A percentile compares a stretch with the other conserved stretches of the same genome.
These are phyloP conservation scores for Leptocoma aspasia DNA, from an alignment of 2,113 vertebrate genomes.

Conservation along the genomic window DNA sequence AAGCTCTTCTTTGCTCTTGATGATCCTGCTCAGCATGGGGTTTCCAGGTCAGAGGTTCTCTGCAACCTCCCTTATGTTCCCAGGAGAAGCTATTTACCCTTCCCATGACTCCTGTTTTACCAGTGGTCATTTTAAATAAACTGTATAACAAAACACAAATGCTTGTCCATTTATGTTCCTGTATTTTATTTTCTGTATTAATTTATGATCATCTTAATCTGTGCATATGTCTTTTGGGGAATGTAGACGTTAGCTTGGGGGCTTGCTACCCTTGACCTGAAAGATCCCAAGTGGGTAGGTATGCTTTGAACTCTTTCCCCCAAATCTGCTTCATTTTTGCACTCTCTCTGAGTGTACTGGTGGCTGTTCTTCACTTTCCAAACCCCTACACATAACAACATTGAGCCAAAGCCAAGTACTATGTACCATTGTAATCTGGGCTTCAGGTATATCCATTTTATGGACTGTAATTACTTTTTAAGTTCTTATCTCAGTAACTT, in stretches of 20 bases:
- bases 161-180: neutral
- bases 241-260: neutral
- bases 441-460: neutral
- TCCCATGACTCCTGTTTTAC: neutral
- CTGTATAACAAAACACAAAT: neutral
- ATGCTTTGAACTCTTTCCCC: neutral
- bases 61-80: neutral
- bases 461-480: neutral
- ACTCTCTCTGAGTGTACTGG: neutral
- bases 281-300: neutral
- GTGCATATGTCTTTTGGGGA: neutral
- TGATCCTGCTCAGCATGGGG: neutral
- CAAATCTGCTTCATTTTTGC: neutral
- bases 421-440: neutral
- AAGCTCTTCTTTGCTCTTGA: neutral
- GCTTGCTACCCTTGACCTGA: neutral
- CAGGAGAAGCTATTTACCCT: neutral
- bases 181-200: neutral
- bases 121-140: fast-evolving
- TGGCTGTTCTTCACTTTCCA: neutral
- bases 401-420: neutral
- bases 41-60: neutral
- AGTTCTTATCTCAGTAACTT: neutral
- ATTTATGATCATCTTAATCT: neutral
- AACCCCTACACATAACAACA: neutral